Evolutionary conservation across 2,113 vertebrate genomes (phyloP).

Genomic region (Tachuris rubrigastra): DNA sequence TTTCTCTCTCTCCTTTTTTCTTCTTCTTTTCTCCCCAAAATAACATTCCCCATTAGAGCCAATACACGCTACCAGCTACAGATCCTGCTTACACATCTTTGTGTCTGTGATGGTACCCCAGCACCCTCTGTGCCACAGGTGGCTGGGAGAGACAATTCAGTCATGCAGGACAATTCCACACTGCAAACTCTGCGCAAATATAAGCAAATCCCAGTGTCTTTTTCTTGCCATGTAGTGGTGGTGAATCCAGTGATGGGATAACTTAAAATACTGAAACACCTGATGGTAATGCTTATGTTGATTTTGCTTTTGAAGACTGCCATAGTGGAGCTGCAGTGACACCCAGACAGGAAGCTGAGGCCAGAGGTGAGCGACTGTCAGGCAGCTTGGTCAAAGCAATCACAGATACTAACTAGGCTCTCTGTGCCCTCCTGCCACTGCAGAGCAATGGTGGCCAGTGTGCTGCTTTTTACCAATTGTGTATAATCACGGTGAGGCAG

Average conservation of each 20-base stretch:
- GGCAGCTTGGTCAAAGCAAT: neutral
- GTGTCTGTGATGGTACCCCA: rapidly evolving
- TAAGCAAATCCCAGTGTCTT: neutral
- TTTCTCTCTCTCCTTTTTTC: neutral
- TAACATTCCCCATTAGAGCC: neutral
- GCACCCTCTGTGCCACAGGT: neutral
- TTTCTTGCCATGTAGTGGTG: neutral
- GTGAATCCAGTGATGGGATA: neutral
- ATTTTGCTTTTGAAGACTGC: neutral
- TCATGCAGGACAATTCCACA: neutral
- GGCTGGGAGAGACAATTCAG: neutral
- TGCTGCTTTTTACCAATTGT: neutral
- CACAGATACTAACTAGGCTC: neutral
- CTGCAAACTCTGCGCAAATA: neutral
- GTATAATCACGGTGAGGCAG: rapidly evolving
- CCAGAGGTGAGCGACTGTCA: neutral
- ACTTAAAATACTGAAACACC: neutral
- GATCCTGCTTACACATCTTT: neutral
- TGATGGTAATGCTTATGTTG: neutral
- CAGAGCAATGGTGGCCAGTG: neutral
- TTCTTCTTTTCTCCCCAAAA: neutral
- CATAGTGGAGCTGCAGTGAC: neutral
- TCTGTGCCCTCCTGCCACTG: neutral
- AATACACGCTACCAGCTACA: neutral
- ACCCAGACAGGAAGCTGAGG: neutral